Conservation (phyloP, 92 coral and sea anemone genomes). For the Pocillopora grandis region DNA sequence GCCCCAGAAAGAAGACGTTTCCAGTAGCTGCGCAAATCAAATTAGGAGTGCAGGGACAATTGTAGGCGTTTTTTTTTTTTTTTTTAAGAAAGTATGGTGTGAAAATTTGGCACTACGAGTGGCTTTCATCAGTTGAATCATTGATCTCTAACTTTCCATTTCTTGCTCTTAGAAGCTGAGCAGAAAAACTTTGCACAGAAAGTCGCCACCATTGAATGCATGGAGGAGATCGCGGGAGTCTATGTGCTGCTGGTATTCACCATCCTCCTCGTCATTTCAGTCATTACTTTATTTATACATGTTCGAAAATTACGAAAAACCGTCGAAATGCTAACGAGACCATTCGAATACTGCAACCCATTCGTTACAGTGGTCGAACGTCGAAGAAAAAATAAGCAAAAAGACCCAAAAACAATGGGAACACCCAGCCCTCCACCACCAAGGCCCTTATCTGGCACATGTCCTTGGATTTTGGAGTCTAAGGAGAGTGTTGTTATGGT, state of each 20-base stretch:
- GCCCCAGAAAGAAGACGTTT: too few species aligned
- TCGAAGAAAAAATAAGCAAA: background rate
- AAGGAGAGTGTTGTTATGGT: constrained; percentile 27
- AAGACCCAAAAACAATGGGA: background rate
- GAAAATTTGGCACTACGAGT: too few species aligned
- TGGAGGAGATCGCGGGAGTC: too few species aligned
- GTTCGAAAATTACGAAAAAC: background rate
- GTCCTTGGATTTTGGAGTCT: constrained; percentile 19
- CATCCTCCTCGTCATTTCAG: background rate
- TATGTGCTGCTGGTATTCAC: constrained; percentile 1
- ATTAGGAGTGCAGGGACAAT: too few species aligned
- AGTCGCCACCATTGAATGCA: too few species aligned
- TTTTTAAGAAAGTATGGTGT: too few species aligned
- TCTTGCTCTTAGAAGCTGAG: too few species aligned
- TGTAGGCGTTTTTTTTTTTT: too few species aligned
- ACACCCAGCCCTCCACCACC: background rate
- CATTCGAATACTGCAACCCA: background rate
- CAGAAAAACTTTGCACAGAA: too few species aligned
- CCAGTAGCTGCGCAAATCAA: too few species aligned
- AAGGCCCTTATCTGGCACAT: constrained; percentile 30
- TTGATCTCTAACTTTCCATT: too few species aligned
- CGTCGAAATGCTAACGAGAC: background rate
- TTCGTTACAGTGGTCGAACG: background rate
- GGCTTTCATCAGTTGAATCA: too few species aligned
- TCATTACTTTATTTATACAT: background rate